Conservation (phyloP, 2,797 vertebrate genomes). For the Arctocebus calabarensis region DNA sequence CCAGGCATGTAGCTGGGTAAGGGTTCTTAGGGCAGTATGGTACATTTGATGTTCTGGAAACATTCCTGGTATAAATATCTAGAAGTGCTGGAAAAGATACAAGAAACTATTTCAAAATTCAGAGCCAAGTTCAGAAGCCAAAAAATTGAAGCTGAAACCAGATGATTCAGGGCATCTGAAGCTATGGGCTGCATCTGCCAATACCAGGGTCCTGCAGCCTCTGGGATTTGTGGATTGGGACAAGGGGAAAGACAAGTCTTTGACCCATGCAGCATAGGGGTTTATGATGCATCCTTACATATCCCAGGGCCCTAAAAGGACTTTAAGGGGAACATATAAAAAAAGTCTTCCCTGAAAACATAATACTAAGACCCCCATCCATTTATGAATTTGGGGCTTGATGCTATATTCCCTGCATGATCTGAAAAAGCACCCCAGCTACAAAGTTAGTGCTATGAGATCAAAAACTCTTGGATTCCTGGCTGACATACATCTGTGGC, state of each 20-base stretch:
- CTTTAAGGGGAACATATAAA: background rate
- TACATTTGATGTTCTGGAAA: background rate
- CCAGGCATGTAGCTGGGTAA: accelerated
- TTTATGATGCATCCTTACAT: background rate
- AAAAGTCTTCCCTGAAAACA: background rate
- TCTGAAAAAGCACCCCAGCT: background rate
- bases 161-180: background rate
- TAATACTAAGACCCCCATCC: background rate
- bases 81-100: background rate
- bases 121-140: background rate
- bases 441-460: background rate
- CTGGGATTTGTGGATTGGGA: background rate
- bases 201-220: background rate
- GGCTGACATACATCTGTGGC: background rate
- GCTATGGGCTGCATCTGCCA: background rate
- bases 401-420: background rate
- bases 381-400: background rate
- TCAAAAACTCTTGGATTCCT: background rate
- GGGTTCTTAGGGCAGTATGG: background rate
- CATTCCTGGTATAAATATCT: background rate
- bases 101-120: background rate
- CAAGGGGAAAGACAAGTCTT: background rate
- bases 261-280: background rate
- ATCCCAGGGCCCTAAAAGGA: background rate
- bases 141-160: background rate